phyloP scores from a whole-genome alignment of 1,140 invertebrate genomes.

The Drosophila sp. region DNA sequence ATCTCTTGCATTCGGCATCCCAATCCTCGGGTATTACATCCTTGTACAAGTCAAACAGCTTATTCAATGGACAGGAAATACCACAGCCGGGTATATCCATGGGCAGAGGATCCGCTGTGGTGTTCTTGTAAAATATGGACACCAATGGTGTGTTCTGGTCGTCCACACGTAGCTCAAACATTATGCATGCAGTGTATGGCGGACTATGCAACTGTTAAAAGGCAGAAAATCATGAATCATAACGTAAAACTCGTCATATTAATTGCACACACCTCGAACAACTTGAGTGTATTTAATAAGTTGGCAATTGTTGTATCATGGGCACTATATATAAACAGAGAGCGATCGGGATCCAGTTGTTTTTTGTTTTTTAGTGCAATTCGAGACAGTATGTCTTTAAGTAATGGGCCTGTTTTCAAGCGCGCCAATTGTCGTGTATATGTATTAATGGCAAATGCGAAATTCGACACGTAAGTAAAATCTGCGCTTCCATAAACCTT shows the following conservation, averaged over 20 bases:
- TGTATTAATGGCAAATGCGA: conserved; percentile 85
- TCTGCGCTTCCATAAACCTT: conserved; percentile 85
- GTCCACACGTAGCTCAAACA: conserved; percentile 89
- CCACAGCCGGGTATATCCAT: conserved; percentile 87
- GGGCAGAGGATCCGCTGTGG: conserved; percentile 85
- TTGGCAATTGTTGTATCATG: conserved; percentile 94
- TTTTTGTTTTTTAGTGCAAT: conserved; percentile 85
- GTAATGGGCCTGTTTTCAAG: conserved; percentile 87
- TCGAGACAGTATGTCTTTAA: conserved; percentile 88
- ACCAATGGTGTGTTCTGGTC: conserved; percentile 77
- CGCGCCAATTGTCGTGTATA: conserved; percentile 86
- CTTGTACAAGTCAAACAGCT: conserved; percentile 86
- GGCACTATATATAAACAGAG: conserved; percentile 90
- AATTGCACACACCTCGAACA: conserved; percentile 87
- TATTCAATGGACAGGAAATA: conserved; percentile 86
- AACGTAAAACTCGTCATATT: neutral
- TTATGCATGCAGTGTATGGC: conserved; percentile 89
- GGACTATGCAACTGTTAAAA: conserved; percentile 86
- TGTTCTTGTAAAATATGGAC: conserved; percentile 88
- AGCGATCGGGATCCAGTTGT: conserved; percentile 85
- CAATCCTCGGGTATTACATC: conserved; percentile 86
- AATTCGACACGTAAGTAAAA: conserved; percentile 85
- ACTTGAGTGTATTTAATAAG: conserved; percentile 89
- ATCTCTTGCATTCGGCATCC: conserved; percentile 86
- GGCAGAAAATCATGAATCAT: neutral